Conservation (phyloP, 2,797 vertebrate species). For the Ctenosaura bakeri region DNA sequence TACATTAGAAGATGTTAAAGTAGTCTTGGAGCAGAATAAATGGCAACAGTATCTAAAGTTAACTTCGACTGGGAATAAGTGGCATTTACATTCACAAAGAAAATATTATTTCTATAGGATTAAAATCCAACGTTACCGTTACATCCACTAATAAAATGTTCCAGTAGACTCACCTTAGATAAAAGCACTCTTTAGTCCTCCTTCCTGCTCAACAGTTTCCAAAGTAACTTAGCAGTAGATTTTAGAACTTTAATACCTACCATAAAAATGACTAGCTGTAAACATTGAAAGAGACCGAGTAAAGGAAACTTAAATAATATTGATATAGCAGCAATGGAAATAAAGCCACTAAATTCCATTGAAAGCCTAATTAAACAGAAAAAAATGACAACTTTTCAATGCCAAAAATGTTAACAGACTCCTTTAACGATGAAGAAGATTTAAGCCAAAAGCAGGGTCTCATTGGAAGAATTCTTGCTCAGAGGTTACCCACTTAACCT, state of each 20-base stretch:
- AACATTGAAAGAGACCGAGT: not conserved
- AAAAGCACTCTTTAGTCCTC: not conserved
- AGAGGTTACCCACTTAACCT: not conserved
- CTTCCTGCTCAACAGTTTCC: not conserved
- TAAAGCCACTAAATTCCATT: not conserved
- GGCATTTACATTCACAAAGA: not conserved
- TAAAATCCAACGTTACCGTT: not conserved
- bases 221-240: not conserved
- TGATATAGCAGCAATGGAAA: not conserved
- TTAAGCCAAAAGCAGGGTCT: too few relatives aligned
- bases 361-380: not conserved
- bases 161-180: not conserved
- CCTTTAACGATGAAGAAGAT: not conserved
- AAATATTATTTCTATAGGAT: not conserved
- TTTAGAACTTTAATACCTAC: not conserved
- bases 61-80: slow-evolving; percentile 29
- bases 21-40: slow-evolving; percentile 42
- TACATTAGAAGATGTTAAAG: slow-evolving; percentile 28
- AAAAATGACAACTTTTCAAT: not conserved
- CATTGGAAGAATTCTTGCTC: not conserved
- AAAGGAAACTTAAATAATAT: not conserved
- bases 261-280: not conserved
- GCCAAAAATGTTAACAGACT: not conserved
- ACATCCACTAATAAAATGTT: not conserved
- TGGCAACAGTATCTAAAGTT: not conserved